phyloP scores from a whole-genome alignment of 64 coral and sea anemone species.

The Dendrophyllia cribrosa region DNA sequence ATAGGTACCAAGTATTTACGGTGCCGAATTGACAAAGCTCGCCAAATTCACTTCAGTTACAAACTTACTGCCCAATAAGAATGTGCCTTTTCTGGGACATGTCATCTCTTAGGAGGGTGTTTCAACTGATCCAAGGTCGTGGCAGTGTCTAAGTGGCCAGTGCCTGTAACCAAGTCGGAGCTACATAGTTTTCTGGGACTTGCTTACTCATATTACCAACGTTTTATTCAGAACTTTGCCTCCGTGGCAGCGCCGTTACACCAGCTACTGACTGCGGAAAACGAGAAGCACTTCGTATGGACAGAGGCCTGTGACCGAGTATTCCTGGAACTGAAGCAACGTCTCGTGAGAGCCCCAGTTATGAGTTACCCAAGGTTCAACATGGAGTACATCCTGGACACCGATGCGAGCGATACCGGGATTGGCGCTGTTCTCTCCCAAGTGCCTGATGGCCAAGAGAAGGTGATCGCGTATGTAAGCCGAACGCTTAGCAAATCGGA shows the following conservation, averaged over 20 bases:
- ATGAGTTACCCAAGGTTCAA: not conserved
- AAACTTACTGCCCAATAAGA: too few relatives aligned
- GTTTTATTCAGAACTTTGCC: conserved; percentile 7
- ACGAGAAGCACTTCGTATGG: not conserved
- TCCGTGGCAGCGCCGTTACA: not conserved
- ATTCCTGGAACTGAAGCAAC: conserved; percentile 8
- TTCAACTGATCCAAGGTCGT: conserved; percentile 14
- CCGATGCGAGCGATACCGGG: conserved; percentile 50
- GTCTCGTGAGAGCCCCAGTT: not conserved
- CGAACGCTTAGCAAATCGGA: conserved; percentile 42
- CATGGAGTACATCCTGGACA: conserved; percentile 60
- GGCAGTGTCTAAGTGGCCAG: not conserved
- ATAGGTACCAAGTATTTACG: too few relatives aligned
- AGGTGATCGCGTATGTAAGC: conserved; percentile 53
- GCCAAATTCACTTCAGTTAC: too few relatives aligned
- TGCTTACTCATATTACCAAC: not conserved
- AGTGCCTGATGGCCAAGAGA: conserved; percentile 9
- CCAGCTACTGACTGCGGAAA: not conserved
- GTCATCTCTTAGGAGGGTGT: conserved; percentile 39
- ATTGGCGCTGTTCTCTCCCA: conserved; percentile 67
- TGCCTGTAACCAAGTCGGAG: not conserved
- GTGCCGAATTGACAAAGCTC: too few relatives aligned
- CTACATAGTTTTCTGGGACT: not conserved
- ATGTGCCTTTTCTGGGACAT: conserved; percentile 27
- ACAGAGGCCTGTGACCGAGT: not conserved